These are phyloP conservation scores for Aegypius monachus DNA, from an alignment of 2,113 vertebrate species.

Conservation along the genomic window DNA sequence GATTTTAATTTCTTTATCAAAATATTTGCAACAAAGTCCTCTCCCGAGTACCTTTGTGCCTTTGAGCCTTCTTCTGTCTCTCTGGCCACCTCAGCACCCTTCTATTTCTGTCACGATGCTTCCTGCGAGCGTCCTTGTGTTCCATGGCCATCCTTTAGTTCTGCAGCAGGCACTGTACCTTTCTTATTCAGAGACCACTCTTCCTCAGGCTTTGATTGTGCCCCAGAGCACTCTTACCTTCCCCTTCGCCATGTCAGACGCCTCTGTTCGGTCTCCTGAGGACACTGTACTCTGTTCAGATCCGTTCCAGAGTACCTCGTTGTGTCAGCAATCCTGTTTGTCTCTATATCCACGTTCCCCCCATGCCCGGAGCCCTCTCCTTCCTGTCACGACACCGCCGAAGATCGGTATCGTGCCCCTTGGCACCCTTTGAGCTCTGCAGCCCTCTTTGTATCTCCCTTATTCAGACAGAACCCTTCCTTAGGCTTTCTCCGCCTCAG, in stretches of 20 bases:
- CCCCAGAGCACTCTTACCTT: background rate
- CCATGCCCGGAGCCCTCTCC: too few species aligned
- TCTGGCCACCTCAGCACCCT: background rate
- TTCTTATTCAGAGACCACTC: background rate
- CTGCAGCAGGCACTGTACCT: background rate
- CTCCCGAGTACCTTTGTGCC: background rate
- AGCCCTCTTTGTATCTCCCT: too few species aligned
- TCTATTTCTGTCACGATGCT: background rate
- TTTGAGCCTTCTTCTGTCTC: background rate
- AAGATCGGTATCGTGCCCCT: too few species aligned
- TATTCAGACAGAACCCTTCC: too few species aligned
- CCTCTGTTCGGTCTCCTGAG: background rate
- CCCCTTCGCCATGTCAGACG: too few species aligned
- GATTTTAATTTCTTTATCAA: too few species aligned
- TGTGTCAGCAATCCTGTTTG: too few species aligned
- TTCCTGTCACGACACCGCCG: too few species aligned
- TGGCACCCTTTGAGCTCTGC: too few species aligned
- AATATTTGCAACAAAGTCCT: background rate
- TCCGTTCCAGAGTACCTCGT: too few species aligned
- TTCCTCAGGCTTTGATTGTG: background rate
- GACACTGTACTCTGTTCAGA: background rate
- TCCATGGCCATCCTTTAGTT: background rate
- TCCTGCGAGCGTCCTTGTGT: background rate
- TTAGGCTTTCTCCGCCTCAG: too few species aligned
- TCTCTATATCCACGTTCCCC: too few species aligned